Conservation (phyloP, 2,888 invertebrate genomes). For the Caenorhabditis sp. region DNA sequence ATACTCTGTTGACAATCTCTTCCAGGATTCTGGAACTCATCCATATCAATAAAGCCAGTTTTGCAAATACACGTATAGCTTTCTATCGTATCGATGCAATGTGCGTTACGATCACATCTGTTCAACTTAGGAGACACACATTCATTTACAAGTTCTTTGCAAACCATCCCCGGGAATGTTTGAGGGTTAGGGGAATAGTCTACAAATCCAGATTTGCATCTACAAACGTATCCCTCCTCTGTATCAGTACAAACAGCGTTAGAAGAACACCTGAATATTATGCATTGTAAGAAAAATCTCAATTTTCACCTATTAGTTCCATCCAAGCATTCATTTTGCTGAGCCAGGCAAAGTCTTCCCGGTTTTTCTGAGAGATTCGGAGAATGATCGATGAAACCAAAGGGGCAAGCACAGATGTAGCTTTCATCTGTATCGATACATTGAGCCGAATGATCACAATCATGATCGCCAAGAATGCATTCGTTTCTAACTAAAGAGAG, state of each 20-base stretch:
- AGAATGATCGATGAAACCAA: slow-evolving; percentile 79
- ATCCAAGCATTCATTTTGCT: slow-evolving; percentile 81
- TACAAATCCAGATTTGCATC: slow-evolving; percentile 82
- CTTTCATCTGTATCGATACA: slow-evolving; percentile 82
- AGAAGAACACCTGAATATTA: slow-evolving; percentile 76
- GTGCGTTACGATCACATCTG: slow-evolving; percentile 79
- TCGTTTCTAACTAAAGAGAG: slow-evolving; percentile 80
- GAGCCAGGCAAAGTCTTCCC: slow-evolving; percentile 81
- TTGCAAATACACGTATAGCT: slow-evolving; percentile 78
- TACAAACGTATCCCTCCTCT: slow-evolving; percentile 80
- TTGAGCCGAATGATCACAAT: slow-evolving; percentile 81
- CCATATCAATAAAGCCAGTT: slow-evolving; percentile 80
- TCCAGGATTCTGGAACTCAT: slow-evolving; percentile 82
- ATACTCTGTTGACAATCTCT: slow-evolving; percentile 76
- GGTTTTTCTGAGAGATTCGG: slow-evolving; percentile 76
- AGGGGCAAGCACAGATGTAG: slow-evolving; percentile 79
- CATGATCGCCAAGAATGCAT: slow-evolving; percentile 79
- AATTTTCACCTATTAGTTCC: slow-evolving; percentile 69
- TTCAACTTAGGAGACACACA: slow-evolving; percentile 75
- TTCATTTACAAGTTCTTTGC: slow-evolving; percentile 80
- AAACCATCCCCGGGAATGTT: slow-evolving; percentile 79
- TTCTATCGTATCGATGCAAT: slow-evolving; percentile 82
- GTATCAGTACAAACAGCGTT: slow-evolving; percentile 83
- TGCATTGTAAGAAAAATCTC: too few species aligned
- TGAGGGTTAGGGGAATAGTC: slow-evolving; percentile 83